These are phyloP conservation scores for Hypomesus transpacificus DNA, from an alignment of 2,113 vertebrate genomes.

Conservation along the genomic window DNA sequence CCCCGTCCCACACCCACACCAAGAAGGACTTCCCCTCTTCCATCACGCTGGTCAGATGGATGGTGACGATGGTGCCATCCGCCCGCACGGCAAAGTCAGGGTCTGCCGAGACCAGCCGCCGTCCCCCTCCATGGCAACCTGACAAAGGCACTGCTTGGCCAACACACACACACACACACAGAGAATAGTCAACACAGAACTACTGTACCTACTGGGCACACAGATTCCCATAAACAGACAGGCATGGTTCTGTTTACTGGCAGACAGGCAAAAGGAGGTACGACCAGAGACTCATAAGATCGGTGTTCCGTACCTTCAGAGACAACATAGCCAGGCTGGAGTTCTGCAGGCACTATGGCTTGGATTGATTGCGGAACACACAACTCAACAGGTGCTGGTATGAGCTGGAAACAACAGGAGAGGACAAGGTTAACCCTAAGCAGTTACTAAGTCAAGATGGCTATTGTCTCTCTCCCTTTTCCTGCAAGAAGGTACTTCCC, in stretches of 20 bases:
- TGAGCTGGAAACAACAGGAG: slow-evolving; percentile 25
- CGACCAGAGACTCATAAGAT: too few species aligned
- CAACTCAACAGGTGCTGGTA: slow-evolving; percentile 25
- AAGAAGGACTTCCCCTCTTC: slow-evolving; percentile 55
- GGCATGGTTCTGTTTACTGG: neutral
- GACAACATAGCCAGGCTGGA: slow-evolving; percentile 37
- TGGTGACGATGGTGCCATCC: slow-evolving; percentile 40
- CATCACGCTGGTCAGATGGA: slow-evolving; percentile 2
- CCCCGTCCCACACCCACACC: slow-evolving; percentile 61
- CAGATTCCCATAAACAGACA: neutral
- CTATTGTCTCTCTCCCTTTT: neutral
- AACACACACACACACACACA: slow-evolving; percentile 5
- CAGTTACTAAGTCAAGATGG: neutral
- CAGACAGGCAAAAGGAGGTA: neutral
- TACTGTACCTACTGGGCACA: neutral
- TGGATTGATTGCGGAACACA: slow-evolving; percentile 43
- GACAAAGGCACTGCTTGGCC: slow-evolving; percentile 40
- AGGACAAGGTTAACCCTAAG: neutral
- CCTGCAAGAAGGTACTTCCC: neutral
- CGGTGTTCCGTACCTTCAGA: slow-evolving; percentile 32
- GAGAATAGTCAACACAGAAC: neutral
- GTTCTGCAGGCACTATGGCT: slow-evolving; percentile 31
- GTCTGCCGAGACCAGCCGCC: slow-evolving; percentile 35
- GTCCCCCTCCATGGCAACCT: slow-evolving; percentile 11
- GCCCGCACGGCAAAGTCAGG: slow-evolving; percentile 36